phyloP scores from a whole-genome alignment of 2,797 vertebrate genomes.

The Gallirallus australis region DNA sequence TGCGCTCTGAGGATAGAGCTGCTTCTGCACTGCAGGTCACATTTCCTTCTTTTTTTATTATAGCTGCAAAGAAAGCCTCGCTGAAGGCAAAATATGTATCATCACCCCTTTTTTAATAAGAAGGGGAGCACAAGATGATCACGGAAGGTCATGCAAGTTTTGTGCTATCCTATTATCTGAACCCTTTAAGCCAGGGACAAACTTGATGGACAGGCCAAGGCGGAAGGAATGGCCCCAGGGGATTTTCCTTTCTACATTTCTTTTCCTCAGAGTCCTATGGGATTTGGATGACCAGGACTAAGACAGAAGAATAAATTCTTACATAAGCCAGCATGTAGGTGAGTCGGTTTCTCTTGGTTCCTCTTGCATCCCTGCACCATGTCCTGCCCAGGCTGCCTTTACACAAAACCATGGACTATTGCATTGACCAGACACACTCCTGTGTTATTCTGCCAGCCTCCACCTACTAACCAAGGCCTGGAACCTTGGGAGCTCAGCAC shows the following conservation, averaged over 20 bases:
- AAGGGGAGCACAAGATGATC: not conserved
- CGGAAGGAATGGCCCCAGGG: not conserved
- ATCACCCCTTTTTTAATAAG: not conserved
- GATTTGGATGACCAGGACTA: not conserved
- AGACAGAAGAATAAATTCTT: not conserved
- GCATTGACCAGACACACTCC: not conserved
- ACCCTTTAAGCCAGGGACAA: not conserved
- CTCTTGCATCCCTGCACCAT: accelerated
- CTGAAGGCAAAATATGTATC: not conserved
- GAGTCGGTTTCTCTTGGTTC: accelerated
- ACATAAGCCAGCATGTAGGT: accelerated
- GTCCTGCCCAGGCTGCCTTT: not conserved
- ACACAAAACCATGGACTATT: not conserved
- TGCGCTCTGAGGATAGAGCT: not conserved
- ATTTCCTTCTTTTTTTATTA: not conserved
- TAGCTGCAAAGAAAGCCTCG: not conserved
- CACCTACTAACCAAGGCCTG: not conserved
- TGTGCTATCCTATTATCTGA: not conserved
- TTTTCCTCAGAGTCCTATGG: not conserved
- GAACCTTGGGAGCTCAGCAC: not conserved
- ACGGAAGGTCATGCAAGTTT: not conserved
- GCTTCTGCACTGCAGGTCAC: not conserved
- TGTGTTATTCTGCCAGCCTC: not conserved
- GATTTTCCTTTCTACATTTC: not conserved
- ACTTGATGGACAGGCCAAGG: not conserved